Conservation (phyloP, 2,888 invertebrate genomes). For the Amphiduros pacificus region DNA sequence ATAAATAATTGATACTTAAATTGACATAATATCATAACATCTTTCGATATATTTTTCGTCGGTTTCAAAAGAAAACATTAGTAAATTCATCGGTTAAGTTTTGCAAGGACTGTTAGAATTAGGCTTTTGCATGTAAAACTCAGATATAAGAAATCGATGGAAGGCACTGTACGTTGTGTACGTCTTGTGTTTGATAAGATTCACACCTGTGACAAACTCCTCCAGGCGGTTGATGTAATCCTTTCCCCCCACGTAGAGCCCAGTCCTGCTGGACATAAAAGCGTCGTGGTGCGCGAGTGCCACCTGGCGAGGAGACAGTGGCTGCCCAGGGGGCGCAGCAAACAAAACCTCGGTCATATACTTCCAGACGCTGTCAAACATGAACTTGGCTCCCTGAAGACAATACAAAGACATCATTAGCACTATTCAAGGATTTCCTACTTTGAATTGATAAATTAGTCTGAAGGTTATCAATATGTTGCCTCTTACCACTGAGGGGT, state of each 20-base stretch:
- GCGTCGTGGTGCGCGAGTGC: constrained; percentile 38
- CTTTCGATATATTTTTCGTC: too few species aligned
- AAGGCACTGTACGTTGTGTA: too few species aligned
- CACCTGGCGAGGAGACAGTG: constrained; percentile 15
- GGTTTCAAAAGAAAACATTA: too few species aligned
- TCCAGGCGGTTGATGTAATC: constrained; percentile 30
- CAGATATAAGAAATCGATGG: too few species aligned
- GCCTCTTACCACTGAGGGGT: constrained; percentile 39
- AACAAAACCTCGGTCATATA: constrained; percentile 37
- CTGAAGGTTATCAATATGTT: background rate
- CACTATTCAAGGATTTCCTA: background rate
- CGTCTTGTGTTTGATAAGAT: background rate
- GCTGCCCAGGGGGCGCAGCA: constrained; percentile 27
- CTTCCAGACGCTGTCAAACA: constrained; percentile 46
- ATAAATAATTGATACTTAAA: too few species aligned
- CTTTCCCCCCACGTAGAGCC: constrained; percentile 40
- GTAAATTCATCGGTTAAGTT: too few species aligned
- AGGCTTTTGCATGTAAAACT: too few species aligned
- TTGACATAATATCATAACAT: too few species aligned
- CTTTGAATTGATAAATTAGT: background rate
- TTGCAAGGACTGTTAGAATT: too few species aligned
- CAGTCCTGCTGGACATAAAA: constrained; percentile 37
- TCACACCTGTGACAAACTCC: constrained; percentile 12
- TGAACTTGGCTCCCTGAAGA: constrained; percentile 43
- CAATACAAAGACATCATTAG: background rate